These are phyloP conservation scores for Drosophila rhopaloa DNA, from an alignment of 1,140 invertebrate genomes.

Conservation along the genomic window DNA sequence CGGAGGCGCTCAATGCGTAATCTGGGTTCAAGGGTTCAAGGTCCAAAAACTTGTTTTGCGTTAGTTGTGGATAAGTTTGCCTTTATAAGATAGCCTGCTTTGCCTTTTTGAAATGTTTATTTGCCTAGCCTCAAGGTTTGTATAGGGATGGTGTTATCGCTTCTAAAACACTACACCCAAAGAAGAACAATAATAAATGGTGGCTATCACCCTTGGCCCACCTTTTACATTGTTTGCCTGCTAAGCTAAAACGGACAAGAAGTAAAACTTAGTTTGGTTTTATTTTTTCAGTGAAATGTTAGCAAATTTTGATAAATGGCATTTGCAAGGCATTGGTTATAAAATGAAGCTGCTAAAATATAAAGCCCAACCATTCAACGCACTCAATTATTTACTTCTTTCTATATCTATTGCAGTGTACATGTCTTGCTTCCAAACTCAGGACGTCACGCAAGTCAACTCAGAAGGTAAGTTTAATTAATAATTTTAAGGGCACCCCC, in stretches of 20 bases:
- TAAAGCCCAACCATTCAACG: background rate
- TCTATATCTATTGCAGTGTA: slow-evolving; percentile 67
- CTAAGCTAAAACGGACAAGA: slow-evolving; percentile 61
- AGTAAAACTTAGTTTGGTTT: slow-evolving; percentile 11
- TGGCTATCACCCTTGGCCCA: slow-evolving; percentile 24
- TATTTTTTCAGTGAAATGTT: too few species aligned
- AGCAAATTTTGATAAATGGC: too few species aligned
- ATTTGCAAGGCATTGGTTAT: too few species aligned
- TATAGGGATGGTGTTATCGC: too few species aligned
- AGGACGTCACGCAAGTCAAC: slow-evolving; percentile 72
- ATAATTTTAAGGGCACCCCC: slow-evolving; percentile 67
- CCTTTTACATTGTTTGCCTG: slow-evolving; percentile 55
- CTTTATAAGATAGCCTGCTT: too few species aligned
- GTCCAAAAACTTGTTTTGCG: too few species aligned
- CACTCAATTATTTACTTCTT: slow-evolving; percentile 5
- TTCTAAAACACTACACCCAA: too few species aligned
- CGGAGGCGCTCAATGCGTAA: slow-evolving; percentile 47
- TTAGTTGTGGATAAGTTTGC: too few species aligned
- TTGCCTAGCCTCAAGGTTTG: too few species aligned
- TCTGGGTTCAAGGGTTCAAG: slow-evolving; percentile 1
- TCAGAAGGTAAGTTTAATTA: slow-evolving; percentile 83
- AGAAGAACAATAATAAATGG: slow-evolving; percentile 20
- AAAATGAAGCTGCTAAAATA: background rate
- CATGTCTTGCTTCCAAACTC: slow-evolving; percentile 62
- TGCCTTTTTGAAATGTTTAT: too few species aligned